Percentiles rank a stretch among this genome's conserved stretches.
phyloP scores from a whole-genome alignment of 2,113 vertebrate genomes.

The Tenrec ecaudatus region DNA sequence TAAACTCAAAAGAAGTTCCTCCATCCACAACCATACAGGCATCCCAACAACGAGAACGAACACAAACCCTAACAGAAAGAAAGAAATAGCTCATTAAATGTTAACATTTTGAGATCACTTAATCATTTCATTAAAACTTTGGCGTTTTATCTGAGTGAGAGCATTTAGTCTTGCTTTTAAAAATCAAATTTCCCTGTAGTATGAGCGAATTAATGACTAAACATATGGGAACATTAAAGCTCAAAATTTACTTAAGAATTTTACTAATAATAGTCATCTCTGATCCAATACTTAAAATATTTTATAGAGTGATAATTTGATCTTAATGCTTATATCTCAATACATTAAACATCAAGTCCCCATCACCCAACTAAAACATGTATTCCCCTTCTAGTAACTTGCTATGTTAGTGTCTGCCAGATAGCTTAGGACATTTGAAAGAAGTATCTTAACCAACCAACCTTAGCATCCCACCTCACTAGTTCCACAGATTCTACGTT shows the following conservation, averaged over 20 bases:
- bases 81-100: slow-evolving; percentile 8
- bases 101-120: background rate
- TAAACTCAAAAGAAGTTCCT: slow-evolving; percentile 98
- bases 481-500: background rate
- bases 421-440: background rate
- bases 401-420: slow-evolving; percentile 47
- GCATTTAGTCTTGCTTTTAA: slow-evolving; percentile 40
- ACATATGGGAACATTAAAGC: background rate
- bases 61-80: slow-evolving; percentile 89
- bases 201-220: no score
- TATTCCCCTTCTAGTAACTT: background rate
- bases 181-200: background rate
- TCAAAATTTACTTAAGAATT: slow-evolving; percentile 20
- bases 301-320: background rate
- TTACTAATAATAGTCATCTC: background rate
- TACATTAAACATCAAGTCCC: background rate
- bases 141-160: slow-evolving; percentile 2
- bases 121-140: slow-evolving; percentile 10
- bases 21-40: slow-evolving; percentile 99
- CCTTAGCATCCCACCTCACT: background rate
- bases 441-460: background rate
- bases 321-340: background rate
- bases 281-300: slow-evolving; percentile 14
- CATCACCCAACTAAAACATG: background rate
- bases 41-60: slow-evolving; percentile 98